These are phyloP conservation scores for Eremophila alpestris DNA, from an alignment of 2,797 vertebrate genomes.

Conservation along the genomic window DNA sequence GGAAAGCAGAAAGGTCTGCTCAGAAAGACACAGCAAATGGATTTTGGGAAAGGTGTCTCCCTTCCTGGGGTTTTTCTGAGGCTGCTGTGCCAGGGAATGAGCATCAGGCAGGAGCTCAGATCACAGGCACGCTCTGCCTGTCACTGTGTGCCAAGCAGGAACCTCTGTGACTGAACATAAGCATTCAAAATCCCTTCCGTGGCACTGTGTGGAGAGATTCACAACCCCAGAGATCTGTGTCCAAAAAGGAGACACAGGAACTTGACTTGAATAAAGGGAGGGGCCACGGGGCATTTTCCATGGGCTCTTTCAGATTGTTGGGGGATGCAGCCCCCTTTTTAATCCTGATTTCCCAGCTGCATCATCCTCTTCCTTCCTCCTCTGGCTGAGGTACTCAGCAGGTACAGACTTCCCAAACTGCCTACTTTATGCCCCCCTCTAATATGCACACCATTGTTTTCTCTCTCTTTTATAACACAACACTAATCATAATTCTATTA, in stretches of 20 bases:
- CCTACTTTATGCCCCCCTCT: neutral
- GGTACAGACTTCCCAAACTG: neutral
- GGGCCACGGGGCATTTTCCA: neutral
- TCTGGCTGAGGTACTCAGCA: neutral
- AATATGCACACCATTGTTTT: accelerated
- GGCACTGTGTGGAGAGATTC: accelerated
- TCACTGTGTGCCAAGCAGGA: neutral
- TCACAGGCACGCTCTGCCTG: neutral
- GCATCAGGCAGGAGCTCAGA: neutral
- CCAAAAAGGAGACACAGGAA: neutral
- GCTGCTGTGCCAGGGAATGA: neutral
- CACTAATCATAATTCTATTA: neutral
- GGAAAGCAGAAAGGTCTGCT: neutral
- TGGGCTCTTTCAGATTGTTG: neutral
- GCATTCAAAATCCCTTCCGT: neutral
- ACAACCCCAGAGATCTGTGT: accelerated
- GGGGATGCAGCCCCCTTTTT: neutral
- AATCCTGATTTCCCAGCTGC: neutral
- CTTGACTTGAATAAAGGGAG: neutral
- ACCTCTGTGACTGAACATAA: accelerated
- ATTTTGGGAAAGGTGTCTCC: neutral
- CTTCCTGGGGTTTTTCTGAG: accelerated
- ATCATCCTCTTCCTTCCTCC: neutral
- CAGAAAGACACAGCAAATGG: neutral
- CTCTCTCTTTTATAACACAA: neutral